Evolutionary conservation across 2,797 vertebrate species (phyloP).

Genomic region (Euthynnus affinis): DNA sequence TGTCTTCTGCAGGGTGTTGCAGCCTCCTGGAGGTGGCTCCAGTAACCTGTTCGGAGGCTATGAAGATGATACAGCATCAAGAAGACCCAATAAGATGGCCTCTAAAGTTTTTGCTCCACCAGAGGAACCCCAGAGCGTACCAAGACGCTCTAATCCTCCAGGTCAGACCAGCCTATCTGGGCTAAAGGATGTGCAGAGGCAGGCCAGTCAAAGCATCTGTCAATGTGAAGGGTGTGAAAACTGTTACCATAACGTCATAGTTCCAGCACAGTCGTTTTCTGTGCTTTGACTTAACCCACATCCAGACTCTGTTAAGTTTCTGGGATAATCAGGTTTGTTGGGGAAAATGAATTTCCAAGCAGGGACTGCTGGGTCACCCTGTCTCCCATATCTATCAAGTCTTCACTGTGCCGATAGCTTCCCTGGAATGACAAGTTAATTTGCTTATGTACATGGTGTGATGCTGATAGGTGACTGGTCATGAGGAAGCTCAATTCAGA

Average conservation of each 20-base stretch:
- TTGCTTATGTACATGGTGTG: background rate
- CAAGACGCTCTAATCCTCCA: constrained; percentile 94
- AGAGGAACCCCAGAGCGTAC: constrained; percentile 85
- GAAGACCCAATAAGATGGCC: constrained; percentile 91
- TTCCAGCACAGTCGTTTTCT: constrained; percentile 26
- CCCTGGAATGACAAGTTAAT: background rate
- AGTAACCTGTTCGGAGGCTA: constrained; percentile 90
- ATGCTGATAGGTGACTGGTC: background rate
- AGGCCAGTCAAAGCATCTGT: constrained; percentile 19
- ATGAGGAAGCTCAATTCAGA: background rate
- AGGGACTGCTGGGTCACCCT: constrained; percentile 3
- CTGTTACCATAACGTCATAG: constrained; percentile 40
- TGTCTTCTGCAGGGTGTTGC: constrained; percentile 85
- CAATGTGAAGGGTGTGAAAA: constrained; percentile 59
- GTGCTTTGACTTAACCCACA: constrained; percentile 10
- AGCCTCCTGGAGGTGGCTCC: constrained; percentile 93
- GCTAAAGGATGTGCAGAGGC: constrained; percentile 22
- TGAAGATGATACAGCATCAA: constrained; percentile 86
- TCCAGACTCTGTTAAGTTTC: constrained; percentile 22
- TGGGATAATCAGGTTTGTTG: background rate
- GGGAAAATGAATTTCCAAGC: background rate
- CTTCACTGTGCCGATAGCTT: constrained; percentile 1
- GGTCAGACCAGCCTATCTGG: constrained; percentile 80
- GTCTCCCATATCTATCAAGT: background rate
- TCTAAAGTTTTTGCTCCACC: constrained; percentile 91